Conservation (phyloP, 2,888 invertebrate genomes). For the Reticulitermes lucifugus region DNA sequence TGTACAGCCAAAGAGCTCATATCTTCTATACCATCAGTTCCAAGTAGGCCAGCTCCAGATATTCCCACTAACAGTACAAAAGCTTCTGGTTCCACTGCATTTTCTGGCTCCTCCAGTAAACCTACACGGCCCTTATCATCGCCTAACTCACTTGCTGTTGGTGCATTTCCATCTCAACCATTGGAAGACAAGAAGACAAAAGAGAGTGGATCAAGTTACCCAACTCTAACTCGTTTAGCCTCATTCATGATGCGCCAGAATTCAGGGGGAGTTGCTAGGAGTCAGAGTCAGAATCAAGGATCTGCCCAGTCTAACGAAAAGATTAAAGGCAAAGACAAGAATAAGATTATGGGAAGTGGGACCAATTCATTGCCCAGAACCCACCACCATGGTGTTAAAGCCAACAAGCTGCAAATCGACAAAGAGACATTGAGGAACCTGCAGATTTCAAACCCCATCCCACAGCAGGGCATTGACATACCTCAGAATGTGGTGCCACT, state of each 20-base stretch:
- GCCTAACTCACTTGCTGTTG: constrained; percentile 58
- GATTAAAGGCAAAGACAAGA: constrained; percentile 62
- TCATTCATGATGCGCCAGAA: constrained; percentile 69
- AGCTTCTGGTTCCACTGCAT: constrained; percentile 29
- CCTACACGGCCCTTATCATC: constrained; percentile 67
- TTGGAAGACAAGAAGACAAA: constrained; percentile 65
- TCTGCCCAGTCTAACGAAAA: constrained; percentile 55
- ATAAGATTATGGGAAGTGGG: constrained; percentile 65
- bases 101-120: constrained; percentile 44
- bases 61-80: constrained; percentile 61
- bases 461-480: constrained; percentile 75
- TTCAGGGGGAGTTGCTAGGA: constrained; percentile 59
- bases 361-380: constrained; percentile 71
- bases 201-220: constrained; percentile 65
- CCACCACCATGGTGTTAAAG: constrained; percentile 70
- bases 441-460: constrained; percentile 87
- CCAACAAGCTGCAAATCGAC: constrained; percentile 73
- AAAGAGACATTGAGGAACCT: constrained; percentile 78
- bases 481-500: constrained; percentile 72
- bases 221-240: constrained; percentile 77
- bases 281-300: constrained; percentile 69
- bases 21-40: constrained; percentile 67
- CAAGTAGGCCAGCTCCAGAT: constrained; percentile 69
- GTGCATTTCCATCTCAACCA: constrained; percentile 38
- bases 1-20: constrained; percentile 81